Conservation (phyloP, 2,113 vertebrate genomes). For the Montifringilla adamsi region DNA sequence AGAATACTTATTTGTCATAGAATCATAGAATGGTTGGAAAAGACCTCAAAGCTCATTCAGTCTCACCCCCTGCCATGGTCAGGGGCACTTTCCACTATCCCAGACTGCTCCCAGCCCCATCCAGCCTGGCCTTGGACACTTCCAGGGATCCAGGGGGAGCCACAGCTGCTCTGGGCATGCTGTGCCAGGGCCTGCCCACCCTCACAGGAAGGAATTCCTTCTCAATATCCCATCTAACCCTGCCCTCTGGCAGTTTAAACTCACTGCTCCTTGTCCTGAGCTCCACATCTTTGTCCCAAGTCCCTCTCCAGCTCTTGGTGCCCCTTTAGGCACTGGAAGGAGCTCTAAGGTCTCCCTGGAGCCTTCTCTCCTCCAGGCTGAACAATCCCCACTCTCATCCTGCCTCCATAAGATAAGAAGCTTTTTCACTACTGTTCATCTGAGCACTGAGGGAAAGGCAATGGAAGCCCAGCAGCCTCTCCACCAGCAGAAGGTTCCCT, state of each 20-base stretch:
- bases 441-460: neutral
- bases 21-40: neutral
- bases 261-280: neutral
- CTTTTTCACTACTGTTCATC: neutral
- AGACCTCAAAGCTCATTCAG: neutral
- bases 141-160: neutral
- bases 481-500: neutral
- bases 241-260: neutral
- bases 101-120: fast-evolving
- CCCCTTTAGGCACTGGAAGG: neutral
- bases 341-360: neutral
- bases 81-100: fast-evolving
- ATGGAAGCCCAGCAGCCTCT: neutral
- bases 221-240: too few species aligned
- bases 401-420: neutral
- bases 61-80: too few species aligned
- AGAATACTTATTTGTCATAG: neutral
- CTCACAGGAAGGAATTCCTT: neutral
- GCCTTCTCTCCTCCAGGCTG: neutral
- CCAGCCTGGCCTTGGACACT: neutral
- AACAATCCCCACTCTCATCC: neutral
- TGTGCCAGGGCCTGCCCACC: neutral
- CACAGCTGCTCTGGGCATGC: neutral
- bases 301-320: neutral
- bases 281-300: neutral